Base-by-base conservation (phyloP, 2,888 invertebrate genomes). In the Epiblema foenella region DNA sequence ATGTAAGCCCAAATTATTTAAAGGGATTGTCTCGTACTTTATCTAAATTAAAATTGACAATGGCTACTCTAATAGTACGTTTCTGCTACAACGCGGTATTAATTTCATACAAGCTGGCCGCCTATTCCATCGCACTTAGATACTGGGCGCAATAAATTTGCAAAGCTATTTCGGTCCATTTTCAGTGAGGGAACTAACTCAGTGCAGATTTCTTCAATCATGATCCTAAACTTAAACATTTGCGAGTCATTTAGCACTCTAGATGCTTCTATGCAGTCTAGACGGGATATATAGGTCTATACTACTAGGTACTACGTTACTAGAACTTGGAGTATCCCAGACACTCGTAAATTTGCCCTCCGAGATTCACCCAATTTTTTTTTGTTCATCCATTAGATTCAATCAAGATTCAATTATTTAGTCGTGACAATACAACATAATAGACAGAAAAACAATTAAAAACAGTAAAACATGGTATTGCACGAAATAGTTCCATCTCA, bases 101-200 rank as follows among this genome's bases (percentile, higher is more conserved):
- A 86, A 87, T 86, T 84, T 81, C 80, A 72, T 78, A 89, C 88
- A 88, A 78, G 83, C 76, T 79, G 83, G 71, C 77, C 82, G 90
- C 91, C 90, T 88, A 89, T 85, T 82, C 79, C 79, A 81, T 83
- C 77, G 77, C 81, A 84, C 88, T 86, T 85, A 85, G 87, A 86
- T 83, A 85, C 85, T 84, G 76, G 77, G 83, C 78, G 80, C 84
- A 82, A 89, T 89, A 89, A 88, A 89, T 89, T 83, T 77, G 75
- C 72, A 73, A 76, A 65, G 82, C 83, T 89, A 89, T 89, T 89
- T 88, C 81, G 80, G 85, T 83, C 75, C 77, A 75, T 81, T 86
- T 85, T 85, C 85, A 81, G 78, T 76, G 63, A 39, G 11, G 10
- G 11, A 68, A 69, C 74, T 74, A 73, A 73, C 70, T 75, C 57